A percentile compares a stretch with the other conserved stretches of the same genome.
These are phyloP conservation scores for Coracias cyanogaster DNA, from an alignment of 2,797 vertebrate species.

Conservation along the genomic window DNA sequence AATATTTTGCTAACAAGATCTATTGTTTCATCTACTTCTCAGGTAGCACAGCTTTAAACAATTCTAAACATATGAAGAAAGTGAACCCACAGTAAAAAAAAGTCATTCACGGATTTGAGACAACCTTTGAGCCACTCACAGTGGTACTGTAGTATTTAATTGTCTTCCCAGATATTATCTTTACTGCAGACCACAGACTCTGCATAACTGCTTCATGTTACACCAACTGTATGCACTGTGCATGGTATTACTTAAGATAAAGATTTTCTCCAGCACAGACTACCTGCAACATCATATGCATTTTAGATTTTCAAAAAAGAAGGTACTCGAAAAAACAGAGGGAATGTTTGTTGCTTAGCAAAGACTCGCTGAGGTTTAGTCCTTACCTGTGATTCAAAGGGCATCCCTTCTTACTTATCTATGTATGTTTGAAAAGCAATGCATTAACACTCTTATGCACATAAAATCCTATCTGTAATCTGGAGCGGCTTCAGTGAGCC, in stretches of 20 bases:
- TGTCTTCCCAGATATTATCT: slow-evolving; percentile 16
- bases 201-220: neutral
- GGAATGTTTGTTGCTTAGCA: neutral
- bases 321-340: neutral
- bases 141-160: neutral
- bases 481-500: neutral
- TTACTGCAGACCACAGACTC: neutral
- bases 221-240: neutral
- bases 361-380: neutral
- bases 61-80: slow-evolving; percentile 20
- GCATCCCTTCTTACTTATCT: neutral
- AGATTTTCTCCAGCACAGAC: neutral
- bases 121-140: slow-evolving; percentile 1
- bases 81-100: slow-evolving; percentile 32
- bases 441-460: neutral
- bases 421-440: neutral
- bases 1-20: neutral
- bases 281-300: neutral
- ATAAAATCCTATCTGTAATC: neutral
- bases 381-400: neutral
- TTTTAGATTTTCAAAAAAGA: neutral
- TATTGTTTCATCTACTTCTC: neutral
- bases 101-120: slow-evolving; percentile 23
- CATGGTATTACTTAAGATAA: neutral
- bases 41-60: neutral